A percentile compares a stretch with the other conserved stretches of the same genome.
Evolutionary conservation across 64 coral and sea anemone species (phyloP).

Genomic region (Catalaphyllia jardinei): DNA sequence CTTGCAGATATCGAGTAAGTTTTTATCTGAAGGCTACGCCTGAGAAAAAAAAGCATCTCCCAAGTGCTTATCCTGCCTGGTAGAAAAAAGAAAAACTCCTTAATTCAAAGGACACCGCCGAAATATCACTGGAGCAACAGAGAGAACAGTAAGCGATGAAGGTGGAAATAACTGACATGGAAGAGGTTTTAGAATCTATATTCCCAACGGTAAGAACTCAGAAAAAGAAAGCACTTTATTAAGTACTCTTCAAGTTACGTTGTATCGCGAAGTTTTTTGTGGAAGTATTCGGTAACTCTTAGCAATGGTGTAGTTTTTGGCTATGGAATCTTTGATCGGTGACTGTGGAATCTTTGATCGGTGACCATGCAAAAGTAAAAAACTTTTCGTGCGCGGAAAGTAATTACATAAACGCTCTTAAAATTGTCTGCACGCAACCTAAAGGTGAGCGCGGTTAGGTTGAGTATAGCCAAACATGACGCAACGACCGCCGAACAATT

Average conservation of each 20-base stretch:
- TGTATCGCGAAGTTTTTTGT: background rate
- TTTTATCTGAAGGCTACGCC: background rate
- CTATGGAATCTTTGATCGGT: background rate
- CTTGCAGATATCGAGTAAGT: conserved; percentile 16
- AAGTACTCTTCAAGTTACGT: background rate
- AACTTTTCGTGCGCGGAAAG: conserved; percentile 8
- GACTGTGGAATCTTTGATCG: background rate
- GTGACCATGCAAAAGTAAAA: background rate
- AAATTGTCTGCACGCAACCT: conserved; percentile 9
- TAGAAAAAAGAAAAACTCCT: background rate
- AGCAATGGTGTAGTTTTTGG: background rate
- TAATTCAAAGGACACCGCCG: background rate
- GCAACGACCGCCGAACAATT: background rate
- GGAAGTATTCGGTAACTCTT: background rate
- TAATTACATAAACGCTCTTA: conserved; percentile 31
- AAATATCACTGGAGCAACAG: background rate
- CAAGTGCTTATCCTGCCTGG: no score
- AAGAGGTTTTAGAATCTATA: conserved; percentile 14
- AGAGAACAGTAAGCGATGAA: background rate
- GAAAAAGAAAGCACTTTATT: background rate
- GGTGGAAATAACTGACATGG: conserved; percentile 17
- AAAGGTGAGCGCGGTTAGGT: background rate
- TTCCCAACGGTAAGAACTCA: conserved; percentile 6
- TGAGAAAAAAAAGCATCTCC: background rate
- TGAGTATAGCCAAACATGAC: background rate